A percentile compares a stretch with the other conserved stretches of the same genome.
These are phyloP conservation scores for Eristalis pertinax DNA, from an alignment of 2,888 invertebrate genomes.

Conservation along the genomic window DNA sequence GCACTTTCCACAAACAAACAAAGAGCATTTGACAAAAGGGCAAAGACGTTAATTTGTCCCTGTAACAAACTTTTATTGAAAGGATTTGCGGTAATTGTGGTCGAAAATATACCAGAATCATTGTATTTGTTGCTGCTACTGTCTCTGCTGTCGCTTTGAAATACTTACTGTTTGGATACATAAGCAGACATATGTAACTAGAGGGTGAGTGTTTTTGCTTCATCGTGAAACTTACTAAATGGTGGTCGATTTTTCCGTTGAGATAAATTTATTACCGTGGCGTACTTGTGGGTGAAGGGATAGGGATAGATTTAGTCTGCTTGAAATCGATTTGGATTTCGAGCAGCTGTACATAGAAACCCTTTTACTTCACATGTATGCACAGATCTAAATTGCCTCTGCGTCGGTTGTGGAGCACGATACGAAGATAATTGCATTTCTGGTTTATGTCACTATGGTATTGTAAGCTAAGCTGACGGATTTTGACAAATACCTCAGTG, in stretches of 20 bases:
- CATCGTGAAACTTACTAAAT: slow-evolving; percentile 69
- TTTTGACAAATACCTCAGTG: slow-evolving; percentile 55
- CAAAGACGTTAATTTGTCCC: slow-evolving; percentile 66
- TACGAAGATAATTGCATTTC: slow-evolving; percentile 71
- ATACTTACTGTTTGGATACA: slow-evolving; percentile 56
- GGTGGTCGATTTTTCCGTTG: slow-evolving; percentile 59
- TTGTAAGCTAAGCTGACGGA: slow-evolving; percentile 69
- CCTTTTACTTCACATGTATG: slow-evolving; percentile 1
- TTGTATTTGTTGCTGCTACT: slow-evolving; percentile 27
- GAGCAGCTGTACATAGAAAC: slow-evolving; percentile 27
- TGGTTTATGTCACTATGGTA: slow-evolving; percentile 71
- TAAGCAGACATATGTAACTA: slow-evolving; percentile 31
- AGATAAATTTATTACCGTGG: not conserved
- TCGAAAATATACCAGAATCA: slow-evolving; percentile 22
- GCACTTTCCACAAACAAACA: not conserved
- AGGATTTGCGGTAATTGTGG: slow-evolving; percentile 68
- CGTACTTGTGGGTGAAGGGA: not conserved
- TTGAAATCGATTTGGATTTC: slow-evolving; percentile 71
- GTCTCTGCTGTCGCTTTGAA: slow-evolving; percentile 35
- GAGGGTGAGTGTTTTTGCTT: slow-evolving; percentile 35
- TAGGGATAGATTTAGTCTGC: slow-evolving; percentile 65
- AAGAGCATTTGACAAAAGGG: not conserved
- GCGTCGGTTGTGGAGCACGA: slow-evolving; percentile 32
- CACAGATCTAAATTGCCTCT: not conserved
- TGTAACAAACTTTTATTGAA: slow-evolving; percentile 71